Base-by-base conservation (phyloP, 2,113 vertebrate species). In the Sylvilagus bachmani region DNA sequence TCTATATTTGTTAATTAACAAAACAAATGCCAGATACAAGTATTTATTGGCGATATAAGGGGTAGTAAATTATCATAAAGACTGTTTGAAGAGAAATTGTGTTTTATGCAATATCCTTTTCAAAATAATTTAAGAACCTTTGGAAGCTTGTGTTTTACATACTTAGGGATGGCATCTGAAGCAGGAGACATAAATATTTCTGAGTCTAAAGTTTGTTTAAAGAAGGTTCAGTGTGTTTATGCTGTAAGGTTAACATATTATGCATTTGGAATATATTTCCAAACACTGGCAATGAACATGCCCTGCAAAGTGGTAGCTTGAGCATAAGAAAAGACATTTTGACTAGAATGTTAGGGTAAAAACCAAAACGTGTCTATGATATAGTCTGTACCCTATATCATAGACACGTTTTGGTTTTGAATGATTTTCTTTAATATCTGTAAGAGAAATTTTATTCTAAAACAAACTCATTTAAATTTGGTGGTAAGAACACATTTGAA, bases 1-100 rank as follows among this genome's bases (percentile, higher is more conserved):
- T 90, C 80, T 55, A 64, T 71, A 73, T 74, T 93, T 93, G 71
- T 71, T 71, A 93, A 81, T 71, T 36, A 73, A 25, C 5, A 38
- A 19, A 27, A 80, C 53, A 73, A 70, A 31, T 27, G 25, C 53
- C 44, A 82, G 44, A 88, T 55, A 81, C 16, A 25, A 13, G 13
- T 9, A 27, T 73, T 93, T 22, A 66, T 12, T 61, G 6, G 82
- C 44, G 31, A 78, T 78, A 78, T 49, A 36, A 69, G 33, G 10
- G 49, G 21, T 24, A 31, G 14, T 51, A 16, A 78, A 61, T 77
- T 84, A 36, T 22, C 71, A 78, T 67, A 62, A 77, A 89, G 5
- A 89, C 49, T 75, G 24, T 67, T 67, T 67, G 33, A 55, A 67
- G 58, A 55, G 51, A 82, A 75, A 55, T 67, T 83, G 66, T 27